Conservation (phyloP, 2,888 invertebrate species). For the Pocota personata region DNA sequence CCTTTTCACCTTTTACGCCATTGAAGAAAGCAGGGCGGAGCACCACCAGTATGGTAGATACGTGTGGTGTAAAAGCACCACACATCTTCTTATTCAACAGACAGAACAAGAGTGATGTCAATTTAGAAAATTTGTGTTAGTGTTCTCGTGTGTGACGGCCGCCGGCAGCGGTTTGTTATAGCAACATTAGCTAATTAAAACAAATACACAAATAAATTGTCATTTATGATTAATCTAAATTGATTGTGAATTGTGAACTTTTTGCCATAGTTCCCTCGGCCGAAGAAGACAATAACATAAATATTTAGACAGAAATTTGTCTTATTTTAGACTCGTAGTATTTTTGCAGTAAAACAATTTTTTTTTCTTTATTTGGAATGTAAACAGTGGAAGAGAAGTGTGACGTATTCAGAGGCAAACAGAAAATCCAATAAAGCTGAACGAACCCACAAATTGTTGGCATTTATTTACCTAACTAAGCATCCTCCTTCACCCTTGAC, state of each 20-base stretch:
- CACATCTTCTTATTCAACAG: neutral
- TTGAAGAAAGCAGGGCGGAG: neutral
- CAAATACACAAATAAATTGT: constrained; percentile 19
- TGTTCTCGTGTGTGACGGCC: neutral
- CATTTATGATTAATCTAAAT: constrained; percentile 18
- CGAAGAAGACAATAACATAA: neutral
- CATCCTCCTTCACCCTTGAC: neutral
- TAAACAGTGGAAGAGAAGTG: constrained; percentile 1
- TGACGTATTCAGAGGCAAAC: neutral
- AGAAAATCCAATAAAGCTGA: constrained; percentile 6
- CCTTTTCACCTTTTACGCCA: constrained; percentile 43
- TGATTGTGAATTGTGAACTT: constrained; percentile 10
- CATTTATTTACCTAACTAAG: neutral
- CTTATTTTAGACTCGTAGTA: neutral
- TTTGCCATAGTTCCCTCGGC: neutral
- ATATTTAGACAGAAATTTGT: constrained; percentile 7
- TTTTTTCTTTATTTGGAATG: neutral
- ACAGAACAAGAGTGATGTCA: neutral
- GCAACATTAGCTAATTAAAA: constrained; percentile 30
- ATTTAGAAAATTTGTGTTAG: constrained; percentile 19
- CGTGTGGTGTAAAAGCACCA: no score
- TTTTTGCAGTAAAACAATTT: neutral
- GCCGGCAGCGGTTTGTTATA: constrained; percentile 1
- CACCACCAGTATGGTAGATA: neutral
- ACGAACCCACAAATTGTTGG: neutral